Percentiles rank a stretch among this genome's conserved stretches.
These are phyloP conservation scores for Salvelinus fontinalis DNA, from an alignment of 2,113 vertebrate species.

Conservation along the genomic window DNA sequence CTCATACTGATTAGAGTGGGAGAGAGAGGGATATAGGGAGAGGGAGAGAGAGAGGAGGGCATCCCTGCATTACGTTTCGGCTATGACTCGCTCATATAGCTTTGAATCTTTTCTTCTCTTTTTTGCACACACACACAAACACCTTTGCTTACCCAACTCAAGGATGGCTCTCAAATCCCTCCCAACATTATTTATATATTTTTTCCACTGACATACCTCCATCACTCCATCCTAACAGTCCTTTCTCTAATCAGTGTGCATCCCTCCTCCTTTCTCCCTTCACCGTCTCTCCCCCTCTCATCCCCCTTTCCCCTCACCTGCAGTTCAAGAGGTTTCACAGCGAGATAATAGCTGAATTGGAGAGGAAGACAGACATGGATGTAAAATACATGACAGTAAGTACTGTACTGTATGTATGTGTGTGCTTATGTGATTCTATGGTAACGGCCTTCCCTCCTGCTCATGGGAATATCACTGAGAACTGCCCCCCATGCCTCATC, in stretches of 20 bases:
- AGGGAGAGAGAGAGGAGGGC: constrained; percentile 25
- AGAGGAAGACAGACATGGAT: constrained; percentile 94
- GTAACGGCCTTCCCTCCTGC: neutral
- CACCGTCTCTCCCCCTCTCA: constrained; percentile 9
- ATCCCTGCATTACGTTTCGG: constrained; percentile 55
- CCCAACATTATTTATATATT: constrained; percentile 27
- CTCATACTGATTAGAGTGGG: constrained; percentile 30
- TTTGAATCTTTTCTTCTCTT: constrained; percentile 36
- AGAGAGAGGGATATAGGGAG: neutral
- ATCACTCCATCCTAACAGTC: neutral
- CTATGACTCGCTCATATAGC: constrained; percentile 70
- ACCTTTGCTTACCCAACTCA: constrained; percentile 1
- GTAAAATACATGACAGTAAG: constrained; percentile 98
- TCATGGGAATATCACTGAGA: neutral
- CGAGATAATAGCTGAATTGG: constrained; percentile 91
- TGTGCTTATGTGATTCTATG: neutral
- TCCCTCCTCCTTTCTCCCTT: neutral
- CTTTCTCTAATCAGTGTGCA: neutral
- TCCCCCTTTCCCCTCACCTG: constrained; percentile 16
- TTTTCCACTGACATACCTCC: constrained; percentile 6
- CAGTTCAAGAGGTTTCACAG: constrained; percentile 95
- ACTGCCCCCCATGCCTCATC: neutral
- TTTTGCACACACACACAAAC: neutral
- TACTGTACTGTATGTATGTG: constrained; percentile 35
- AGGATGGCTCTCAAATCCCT: constrained; percentile 28